Percentiles rank a stretch among this genome's conserved stretches.
These are phyloP conservation scores for Agrilus cyanescens DNA, from an alignment of 2,888 invertebrate genomes.

Conservation along the genomic window DNA sequence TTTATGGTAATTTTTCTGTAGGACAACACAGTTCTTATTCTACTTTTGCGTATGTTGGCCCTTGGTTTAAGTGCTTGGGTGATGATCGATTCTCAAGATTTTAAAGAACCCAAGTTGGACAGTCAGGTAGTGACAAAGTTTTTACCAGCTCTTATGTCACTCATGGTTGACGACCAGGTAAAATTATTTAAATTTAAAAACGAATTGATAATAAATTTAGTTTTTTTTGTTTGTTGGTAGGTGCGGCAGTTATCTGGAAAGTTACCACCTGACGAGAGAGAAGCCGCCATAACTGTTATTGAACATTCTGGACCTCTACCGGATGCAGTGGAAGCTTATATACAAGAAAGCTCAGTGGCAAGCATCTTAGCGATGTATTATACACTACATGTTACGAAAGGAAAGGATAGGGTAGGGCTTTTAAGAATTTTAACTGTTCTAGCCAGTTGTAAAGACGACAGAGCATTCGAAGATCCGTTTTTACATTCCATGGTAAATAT, in stretches of 20 bases:
- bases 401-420: constrained; percentile 68
- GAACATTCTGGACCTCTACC: constrained; percentile 90
- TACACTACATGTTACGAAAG: constrained; percentile 74
- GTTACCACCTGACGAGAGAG: constrained; percentile 84
- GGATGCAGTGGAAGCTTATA: constrained; percentile 86
- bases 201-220: no score
- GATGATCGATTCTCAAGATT: constrained; percentile 92
- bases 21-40: constrained; percentile 81
- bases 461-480: constrained; percentile 92
- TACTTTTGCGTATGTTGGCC: constrained; percentile 83
- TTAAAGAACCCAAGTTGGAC: constrained; percentile 90
- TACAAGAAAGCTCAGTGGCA: constrained; percentile 83
- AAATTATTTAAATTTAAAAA: no score
- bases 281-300: constrained; percentile 84
- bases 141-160: constrained; percentile 82
- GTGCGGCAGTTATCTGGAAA: constrained; percentile 65
- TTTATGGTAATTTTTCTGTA: constrained; percentile 24
- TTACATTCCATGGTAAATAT: constrained; percentile 72
- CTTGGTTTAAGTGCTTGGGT: constrained; percentile 91
- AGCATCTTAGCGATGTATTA: constrained; percentile 93
- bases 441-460: constrained; percentile 80
- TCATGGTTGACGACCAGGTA: constrained; percentile 84
- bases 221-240: no score
- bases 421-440: constrained; percentile 81
- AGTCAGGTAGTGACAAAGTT: constrained; percentile 90